These are phyloP conservation scores for Bombus confusus DNA, from an alignment of 1,140 invertebrate species.

Conservation along the genomic window DNA sequence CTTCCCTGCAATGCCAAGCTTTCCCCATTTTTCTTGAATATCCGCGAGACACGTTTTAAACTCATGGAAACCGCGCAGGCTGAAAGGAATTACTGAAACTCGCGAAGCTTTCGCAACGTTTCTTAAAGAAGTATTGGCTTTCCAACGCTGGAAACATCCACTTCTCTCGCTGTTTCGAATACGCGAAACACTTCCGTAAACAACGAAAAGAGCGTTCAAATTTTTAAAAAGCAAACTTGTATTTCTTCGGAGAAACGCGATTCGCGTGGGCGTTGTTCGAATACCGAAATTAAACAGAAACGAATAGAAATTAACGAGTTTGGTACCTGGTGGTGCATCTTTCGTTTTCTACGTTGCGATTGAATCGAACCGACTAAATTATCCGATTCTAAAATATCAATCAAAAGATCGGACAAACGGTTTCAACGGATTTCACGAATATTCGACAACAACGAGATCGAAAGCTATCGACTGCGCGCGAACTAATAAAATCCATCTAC, in stretches of 20 bases:
- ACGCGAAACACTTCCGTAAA: background rate
- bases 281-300: no score
- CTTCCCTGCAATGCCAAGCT: background rate
- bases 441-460: no score
- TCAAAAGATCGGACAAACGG: no score
- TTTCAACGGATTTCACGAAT: no score
- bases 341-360: no score
- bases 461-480: no score
- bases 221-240: background rate
- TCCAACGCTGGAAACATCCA: background rate
- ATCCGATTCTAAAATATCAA: no score
- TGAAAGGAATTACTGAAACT: conserved; percentile 14
- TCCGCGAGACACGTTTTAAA: background rate
- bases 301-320: no score
- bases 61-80: background rate
- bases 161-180: background rate
- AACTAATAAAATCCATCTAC: no score
- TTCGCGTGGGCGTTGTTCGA: background rate
- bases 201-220: background rate
- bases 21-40: background rate
- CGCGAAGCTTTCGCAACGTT: conserved; percentile 10
- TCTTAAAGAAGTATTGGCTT: background rate
- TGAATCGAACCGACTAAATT: no score
- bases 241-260: background rate
- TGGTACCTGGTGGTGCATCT: no score